Evolutionary conservation across 2,888 invertebrate genomes (phyloP), one percentile per base, ranked within the genome.

Genomic region (Temnothorax unifasciatus): DNA sequence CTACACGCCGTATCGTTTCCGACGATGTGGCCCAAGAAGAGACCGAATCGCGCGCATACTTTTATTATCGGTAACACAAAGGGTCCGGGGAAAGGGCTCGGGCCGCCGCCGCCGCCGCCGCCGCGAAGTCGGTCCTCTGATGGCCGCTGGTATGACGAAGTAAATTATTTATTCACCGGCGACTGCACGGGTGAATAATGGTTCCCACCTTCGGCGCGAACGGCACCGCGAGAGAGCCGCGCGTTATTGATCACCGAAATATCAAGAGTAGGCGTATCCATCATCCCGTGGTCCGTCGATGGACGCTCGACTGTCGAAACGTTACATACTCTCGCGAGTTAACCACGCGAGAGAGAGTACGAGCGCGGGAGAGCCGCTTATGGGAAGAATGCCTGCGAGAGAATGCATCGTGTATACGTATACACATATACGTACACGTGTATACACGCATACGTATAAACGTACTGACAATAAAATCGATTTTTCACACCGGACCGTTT

Each of bases 191-290:
- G 89, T 93, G 94, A 94, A 92, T 94, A 93, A 94, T 93, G 92
- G 88, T 88, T 91, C 89, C 77, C 89, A 86, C 90, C 90, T 91
- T 91, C 88, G 88, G 87, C 86, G 89, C 89, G 91, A 89, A 92
- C 84, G 89, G 87, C 91, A 91, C 88, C 89, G 66, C 66, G 90
- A 89, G 90, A 89, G 89, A 85, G 44, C 29, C 71, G 79, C 86
- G 92, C 86, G 92, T 93, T 93, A 93, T 93, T 93, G 93, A 93
- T 93, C 93, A 93, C 92, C 92, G 90, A 93, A 93, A 93, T 92
- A 93, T 93, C 92, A 93, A 93, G 92, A 92, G 92, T 93, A 91
- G 92, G 93, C 92, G 93, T 93, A 93, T 93, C 92, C 91, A 93
- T 93, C 93, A 93, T 89, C 91, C 88, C 88, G 91, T 86, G 89